These are phyloP conservation scores for Microcebus lehilahytsara DNA, from an alignment of 2,113 vertebrate species.

Conservation along the genomic window DNA sequence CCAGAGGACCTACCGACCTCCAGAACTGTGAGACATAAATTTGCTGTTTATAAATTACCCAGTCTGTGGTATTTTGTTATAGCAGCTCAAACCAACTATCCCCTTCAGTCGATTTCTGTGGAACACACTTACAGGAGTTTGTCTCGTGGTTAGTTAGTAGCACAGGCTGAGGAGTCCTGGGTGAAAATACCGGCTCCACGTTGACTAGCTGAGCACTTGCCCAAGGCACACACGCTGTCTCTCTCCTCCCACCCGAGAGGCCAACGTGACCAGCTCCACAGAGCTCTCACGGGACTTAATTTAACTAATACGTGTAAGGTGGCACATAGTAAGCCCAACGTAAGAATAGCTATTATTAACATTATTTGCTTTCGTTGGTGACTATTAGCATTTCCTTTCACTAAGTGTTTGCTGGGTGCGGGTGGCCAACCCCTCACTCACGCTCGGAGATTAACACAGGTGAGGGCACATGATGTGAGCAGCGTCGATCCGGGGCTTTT, in stretches of 20 bases:
- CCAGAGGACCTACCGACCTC: background rate
- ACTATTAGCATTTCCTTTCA: background rate
- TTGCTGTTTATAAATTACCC: background rate
- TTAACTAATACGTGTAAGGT: background rate
- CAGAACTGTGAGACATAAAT: background rate
- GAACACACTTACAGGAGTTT: too few relatives aligned
- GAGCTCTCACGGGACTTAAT: background rate
- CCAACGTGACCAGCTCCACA: background rate
- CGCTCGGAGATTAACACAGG: background rate
- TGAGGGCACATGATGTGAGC: background rate
- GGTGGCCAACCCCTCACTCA: accelerated
- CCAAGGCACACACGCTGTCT: background rate
- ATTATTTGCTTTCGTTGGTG: background rate
- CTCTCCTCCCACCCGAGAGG: accelerated
- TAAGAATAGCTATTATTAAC: too few relatives aligned
- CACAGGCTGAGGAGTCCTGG: background rate
- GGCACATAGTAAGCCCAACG: too few relatives aligned
- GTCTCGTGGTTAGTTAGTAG: too few relatives aligned
- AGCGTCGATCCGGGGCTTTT: background rate
- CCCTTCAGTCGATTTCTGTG: accelerated
- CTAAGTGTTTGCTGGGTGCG: background rate
- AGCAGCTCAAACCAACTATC: background rate
- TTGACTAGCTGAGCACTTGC: background rate
- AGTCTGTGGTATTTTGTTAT: background rate
- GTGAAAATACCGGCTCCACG: background rate